A percentile compares a stretch with the other conserved stretches of the same genome.
phyloP scores from a whole-genome alignment of 2,113 vertebrate species.

The Callaeas wilsoni region DNA sequence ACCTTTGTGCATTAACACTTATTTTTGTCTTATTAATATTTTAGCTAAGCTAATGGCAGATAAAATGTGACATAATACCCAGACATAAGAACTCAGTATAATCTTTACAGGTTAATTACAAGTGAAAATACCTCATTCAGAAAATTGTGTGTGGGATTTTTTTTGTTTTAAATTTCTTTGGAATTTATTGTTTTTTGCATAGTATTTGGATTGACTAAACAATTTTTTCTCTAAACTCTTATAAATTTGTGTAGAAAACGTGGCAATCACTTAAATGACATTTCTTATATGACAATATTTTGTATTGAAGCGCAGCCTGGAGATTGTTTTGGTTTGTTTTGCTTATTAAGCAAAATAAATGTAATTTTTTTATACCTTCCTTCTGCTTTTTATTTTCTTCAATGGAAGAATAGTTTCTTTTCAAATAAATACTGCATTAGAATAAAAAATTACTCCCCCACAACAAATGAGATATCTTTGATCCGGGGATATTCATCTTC shows the following conservation, averaged over 20 bases:
- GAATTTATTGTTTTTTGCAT: not conserved
- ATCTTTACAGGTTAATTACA: not conserved
- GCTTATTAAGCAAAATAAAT: not conserved
- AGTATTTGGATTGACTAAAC: not conserved
- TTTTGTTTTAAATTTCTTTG: not conserved
- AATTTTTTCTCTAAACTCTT: not conserved
- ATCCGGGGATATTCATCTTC: not conserved
- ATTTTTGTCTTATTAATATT: not conserved
- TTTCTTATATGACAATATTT: not conserved
- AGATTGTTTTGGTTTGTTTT: not conserved
- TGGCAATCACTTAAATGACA: fast-evolving
- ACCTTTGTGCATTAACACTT: not conserved
- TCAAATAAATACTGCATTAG: not conserved
- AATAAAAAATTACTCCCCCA: not conserved
- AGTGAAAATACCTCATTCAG: not conserved
- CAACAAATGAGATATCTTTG: not conserved
- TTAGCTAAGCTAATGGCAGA: not conserved
- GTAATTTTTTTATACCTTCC: not conserved
- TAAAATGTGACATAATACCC: not conserved
- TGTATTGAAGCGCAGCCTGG: not conserved
- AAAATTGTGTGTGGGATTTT: not conserved
- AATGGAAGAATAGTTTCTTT: not conserved
- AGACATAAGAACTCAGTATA: not conserved
- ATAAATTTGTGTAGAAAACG: not conserved
- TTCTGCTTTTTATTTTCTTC: not conserved